Percentiles rank a stretch among this genome's conserved stretches.
phyloP scores from a whole-genome alignment of 1,140 invertebrate species.

The Apis cerana region DNA sequence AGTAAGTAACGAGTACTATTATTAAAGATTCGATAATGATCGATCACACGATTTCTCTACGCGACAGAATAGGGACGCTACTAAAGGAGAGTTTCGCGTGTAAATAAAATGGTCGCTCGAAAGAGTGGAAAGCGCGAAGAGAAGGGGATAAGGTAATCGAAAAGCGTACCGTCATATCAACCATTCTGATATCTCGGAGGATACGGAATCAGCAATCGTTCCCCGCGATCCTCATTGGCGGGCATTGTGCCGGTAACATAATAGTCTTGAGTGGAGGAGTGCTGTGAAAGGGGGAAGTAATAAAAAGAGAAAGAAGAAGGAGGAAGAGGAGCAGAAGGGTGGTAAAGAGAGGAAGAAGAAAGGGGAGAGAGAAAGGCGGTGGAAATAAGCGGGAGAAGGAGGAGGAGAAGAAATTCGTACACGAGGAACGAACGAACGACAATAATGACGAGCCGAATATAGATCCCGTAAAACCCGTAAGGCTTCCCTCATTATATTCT shows the following conservation, averaged over 20 bases:
- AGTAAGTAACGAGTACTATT: background rate
- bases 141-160: constrained; percentile 22
- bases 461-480: constrained; percentile 57
- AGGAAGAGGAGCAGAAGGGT: no score
- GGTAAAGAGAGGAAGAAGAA: background rate
- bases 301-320: background rate
- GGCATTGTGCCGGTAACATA: constrained; percentile 53
- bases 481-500: constrained; percentile 65
- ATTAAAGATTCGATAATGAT: constrained; percentile 13
- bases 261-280: constrained; percentile 45
- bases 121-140: no score
- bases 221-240: constrained; percentile 41
- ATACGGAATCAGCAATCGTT: constrained; percentile 43
- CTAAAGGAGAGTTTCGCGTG: background rate
- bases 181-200: constrained; percentile 1
- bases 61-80: background rate
- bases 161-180: constrained; percentile 1
- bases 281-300: constrained; percentile 44
- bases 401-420: constrained; percentile 42
- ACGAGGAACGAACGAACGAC: constrained; percentile 57
- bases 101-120: no score
- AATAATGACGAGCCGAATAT: constrained; percentile 64
- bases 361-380: background rate
- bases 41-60: background rate
- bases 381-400: background rate